Evolutionary conservation across 2,888 invertebrate genomes (phyloP), one percentile per base, ranked within the genome.

Genomic region (Hanleya hanleyi): DNA sequence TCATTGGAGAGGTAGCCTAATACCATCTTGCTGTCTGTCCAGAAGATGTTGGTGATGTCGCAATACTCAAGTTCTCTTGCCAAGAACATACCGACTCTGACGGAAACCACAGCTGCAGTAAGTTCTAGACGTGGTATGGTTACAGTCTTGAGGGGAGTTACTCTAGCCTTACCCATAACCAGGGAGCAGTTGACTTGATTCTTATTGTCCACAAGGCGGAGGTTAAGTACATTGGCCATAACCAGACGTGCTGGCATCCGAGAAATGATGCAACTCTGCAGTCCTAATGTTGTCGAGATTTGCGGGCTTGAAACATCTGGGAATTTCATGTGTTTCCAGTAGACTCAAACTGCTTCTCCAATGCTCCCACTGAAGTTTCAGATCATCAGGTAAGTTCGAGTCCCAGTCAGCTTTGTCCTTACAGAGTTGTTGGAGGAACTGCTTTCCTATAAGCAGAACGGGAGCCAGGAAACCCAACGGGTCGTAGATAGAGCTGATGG

Each of bases 391-490:
- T 1, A 78, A 37, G 7, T 73, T 69, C 33, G 71, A 73, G 49
- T 81, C 77, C 80, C 80, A 81, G 9, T 64, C 77, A 15, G 15
- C 29, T 18, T 78, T 65, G 0, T 67, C 41, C 18, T 67, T 64
- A 32, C 71, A 70, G 50, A 75, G 35, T 32, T 69, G 64, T 41
- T 79, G 81, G 18, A 80, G 64, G 7, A 81, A 69, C 12, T 61
- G 47, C 49, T 71, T 79, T 22, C 75, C 80, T 18, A 22, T 26
- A 7, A 81, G 67, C 1, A 70, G 66, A 37, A 77, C 57, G 2
- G 80, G 77, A 29, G 74, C 75, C 0, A 78, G 29, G 22, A 81
- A 72, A 41, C 80, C 80, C 0, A 81, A 35, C 1, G 81, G 81
- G 57, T 81, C 78, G 57, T 71, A 78, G 22, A 81, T 61, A 18